These are phyloP conservation scores for Gracilinanus agilis DNA, from an alignment of 2,113 vertebrate genomes.

Conservation along the genomic window DNA sequence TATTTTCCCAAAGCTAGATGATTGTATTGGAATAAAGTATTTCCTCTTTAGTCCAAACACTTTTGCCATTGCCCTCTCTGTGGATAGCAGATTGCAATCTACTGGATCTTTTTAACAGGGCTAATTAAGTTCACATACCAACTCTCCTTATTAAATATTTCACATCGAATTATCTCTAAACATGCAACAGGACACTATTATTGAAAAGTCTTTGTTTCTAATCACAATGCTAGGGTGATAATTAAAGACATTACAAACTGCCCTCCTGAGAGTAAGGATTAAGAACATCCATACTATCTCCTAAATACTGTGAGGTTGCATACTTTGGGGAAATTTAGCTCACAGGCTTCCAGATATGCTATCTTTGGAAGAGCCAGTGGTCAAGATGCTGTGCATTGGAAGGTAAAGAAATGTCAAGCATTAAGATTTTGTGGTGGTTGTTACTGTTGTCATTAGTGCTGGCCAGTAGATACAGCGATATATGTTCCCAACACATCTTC, in stretches of 20 bases:
- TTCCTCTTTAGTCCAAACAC: neutral
- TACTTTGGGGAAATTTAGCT: constrained; percentile 28
- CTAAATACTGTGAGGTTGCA: neutral
- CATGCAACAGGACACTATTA: constrained; percentile 78
- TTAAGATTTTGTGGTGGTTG: neutral
- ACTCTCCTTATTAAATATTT: constrained; percentile 80
- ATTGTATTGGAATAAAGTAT: neutral
- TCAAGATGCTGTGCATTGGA: constrained; percentile 26
- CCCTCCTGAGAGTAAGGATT: constrained; percentile 65
- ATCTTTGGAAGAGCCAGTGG: constrained; percentile 34
- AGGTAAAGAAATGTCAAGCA: constrained; percentile 45
- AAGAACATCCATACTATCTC: constrained; percentile 48
- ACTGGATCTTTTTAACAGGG: constrained; percentile 77
- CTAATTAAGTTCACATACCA: constrained; percentile 78
- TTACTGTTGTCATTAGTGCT: constrained; percentile 26
- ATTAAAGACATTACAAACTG: constrained; percentile 74
- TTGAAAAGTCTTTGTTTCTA: constrained; percentile 81
- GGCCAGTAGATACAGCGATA: constrained; percentile 51
- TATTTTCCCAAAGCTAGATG: neutral
- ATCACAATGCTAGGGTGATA: constrained; percentile 74
- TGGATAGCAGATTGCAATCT: constrained; percentile 69
- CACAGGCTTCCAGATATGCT: neutral
- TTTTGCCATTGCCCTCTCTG: constrained; percentile 54
- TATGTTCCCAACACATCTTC: constrained; percentile 54
- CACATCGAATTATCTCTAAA: constrained; percentile 82